Conservation (phyloP, 2,888 invertebrate genomes). For the Yponomeuta plumbellus region DNA sequence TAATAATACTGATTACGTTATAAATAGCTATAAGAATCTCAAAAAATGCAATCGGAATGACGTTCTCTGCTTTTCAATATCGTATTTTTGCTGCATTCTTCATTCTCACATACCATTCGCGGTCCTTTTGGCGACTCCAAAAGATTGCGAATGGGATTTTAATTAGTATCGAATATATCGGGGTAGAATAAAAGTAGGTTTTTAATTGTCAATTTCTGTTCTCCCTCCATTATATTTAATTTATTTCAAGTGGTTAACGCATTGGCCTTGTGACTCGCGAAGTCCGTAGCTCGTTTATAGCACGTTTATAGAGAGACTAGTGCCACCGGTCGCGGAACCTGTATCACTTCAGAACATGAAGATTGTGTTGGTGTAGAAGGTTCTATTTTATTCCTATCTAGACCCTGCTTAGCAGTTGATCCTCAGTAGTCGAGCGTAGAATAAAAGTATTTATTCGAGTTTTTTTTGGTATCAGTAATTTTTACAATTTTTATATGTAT, state of each 20-base stretch:
- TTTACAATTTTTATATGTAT: too few species aligned
- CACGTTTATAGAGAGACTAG: constrained; percentile 91
- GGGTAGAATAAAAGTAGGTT: background rate
- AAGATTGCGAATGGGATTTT: constrained; percentile 59
- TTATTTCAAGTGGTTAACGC: background rate
- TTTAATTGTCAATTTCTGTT: constrained; percentile 28
- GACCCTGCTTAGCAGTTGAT: too few species aligned
- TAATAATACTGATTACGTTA: too few species aligned
- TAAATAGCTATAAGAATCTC: too few species aligned
- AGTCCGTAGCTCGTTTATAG: constrained; percentile 41
- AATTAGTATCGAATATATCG: constrained; percentile 39
- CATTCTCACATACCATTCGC: constrained; percentile 13
- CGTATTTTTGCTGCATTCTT: background rate
- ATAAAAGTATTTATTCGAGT: too few species aligned
- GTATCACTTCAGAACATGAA: background rate
- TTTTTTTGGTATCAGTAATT: too few species aligned
- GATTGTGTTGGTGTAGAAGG: too few species aligned
- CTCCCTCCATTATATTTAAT: background rate
- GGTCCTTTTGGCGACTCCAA: constrained; percentile 23
- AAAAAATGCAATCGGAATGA: background rate
- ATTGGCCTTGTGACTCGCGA: background rate
- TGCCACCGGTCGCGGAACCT: constrained; percentile 87
- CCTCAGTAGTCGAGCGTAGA: too few species aligned
- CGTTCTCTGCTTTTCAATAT: background rate
- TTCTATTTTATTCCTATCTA: too few species aligned